A percentile compares a stretch with the other conserved stretches of the same genome.
Conservation (phyloP, 2,797 vertebrate genomes). For the Sandelia bainsii region DNA sequence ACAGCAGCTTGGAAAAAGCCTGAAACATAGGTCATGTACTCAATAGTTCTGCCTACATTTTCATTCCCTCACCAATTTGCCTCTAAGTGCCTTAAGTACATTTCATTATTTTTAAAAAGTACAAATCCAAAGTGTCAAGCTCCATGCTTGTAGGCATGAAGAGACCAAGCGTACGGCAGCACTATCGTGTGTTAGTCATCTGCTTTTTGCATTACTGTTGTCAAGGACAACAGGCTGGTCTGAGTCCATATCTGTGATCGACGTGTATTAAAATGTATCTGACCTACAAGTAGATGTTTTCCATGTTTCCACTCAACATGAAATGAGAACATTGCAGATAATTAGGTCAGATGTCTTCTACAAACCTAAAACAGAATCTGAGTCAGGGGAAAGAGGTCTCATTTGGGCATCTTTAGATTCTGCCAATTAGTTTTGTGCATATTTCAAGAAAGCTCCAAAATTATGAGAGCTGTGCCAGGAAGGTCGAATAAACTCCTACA, state of each 20-base stretch:
- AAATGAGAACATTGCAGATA: slow-evolving; percentile 42
- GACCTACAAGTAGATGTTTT: slow-evolving; percentile 34
- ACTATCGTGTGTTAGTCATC: not conserved
- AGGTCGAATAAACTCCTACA: not conserved
- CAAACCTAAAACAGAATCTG: slow-evolving; percentile 26
- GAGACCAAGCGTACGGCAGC: not conserved
- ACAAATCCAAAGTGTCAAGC: not conserved
- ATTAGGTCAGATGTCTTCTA: slow-evolving; percentile 37
- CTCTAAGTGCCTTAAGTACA: not conserved
- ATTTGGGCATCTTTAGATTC: not conserved
- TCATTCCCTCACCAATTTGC: not conserved
- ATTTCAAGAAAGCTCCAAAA: slow-evolving; percentile 3
- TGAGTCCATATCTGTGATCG: slow-evolving; percentile 36
- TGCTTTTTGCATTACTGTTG: slow-evolving; percentile 27
- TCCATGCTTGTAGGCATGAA: slow-evolving; percentile 1
- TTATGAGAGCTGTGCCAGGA: not conserved
- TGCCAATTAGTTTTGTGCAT: slow-evolving; percentile 11
- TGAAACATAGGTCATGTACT: not conserved
- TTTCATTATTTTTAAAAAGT: slow-evolving; percentile 19
- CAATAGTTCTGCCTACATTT: slow-evolving; percentile 13
- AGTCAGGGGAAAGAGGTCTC: not conserved
- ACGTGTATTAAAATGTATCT: slow-evolving; percentile 52
- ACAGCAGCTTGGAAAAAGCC: slow-evolving; percentile 30
- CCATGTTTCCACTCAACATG: slow-evolving; percentile 30
- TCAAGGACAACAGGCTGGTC: slow-evolving; percentile 23